phyloP scores from a whole-genome alignment of 2,888 invertebrate species.

The Tromatobia lineatoria region DNA sequence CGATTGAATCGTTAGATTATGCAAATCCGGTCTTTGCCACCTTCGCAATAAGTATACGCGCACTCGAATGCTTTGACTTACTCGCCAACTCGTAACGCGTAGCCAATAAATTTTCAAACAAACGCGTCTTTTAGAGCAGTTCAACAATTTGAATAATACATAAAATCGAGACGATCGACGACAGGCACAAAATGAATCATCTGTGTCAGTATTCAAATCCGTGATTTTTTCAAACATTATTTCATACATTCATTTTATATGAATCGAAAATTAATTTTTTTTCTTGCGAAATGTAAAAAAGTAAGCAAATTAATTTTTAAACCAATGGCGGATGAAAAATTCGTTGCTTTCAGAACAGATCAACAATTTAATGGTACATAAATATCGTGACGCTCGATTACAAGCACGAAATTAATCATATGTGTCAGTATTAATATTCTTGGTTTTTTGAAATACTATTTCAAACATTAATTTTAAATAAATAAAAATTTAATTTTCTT shows the following conservation, averaged over 20 bases:
- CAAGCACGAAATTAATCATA: constrained; percentile 23
- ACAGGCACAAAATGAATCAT: constrained; percentile 24
- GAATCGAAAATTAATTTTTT: no score
- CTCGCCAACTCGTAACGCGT: neutral
- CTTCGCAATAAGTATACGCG: constrained; percentile 40
- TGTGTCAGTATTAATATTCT: neutral
- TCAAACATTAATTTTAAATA: no score
- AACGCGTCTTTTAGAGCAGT: neutral
- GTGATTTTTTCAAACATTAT: no score
- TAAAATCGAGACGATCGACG: neutral
- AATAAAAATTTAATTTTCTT: no score
- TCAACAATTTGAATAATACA: neutral
- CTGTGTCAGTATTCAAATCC: neutral
- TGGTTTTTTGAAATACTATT: no score
- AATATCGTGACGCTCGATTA: neutral
- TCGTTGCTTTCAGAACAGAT: neutral
- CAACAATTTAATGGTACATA: neutral
- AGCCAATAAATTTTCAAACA: neutral
- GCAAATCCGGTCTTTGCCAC: constrained; percentile 71
- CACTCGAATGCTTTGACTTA: constrained; percentile 4
- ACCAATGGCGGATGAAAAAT: no score
- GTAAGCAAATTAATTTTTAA: neutral
- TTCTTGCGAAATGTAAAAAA: no score
- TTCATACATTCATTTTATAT: no score
- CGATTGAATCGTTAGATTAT: constrained; percentile 77